Evolutionary conservation across 2,113 vertebrate genomes (phyloP).

Genomic region (Isichthys henryi): DNA sequence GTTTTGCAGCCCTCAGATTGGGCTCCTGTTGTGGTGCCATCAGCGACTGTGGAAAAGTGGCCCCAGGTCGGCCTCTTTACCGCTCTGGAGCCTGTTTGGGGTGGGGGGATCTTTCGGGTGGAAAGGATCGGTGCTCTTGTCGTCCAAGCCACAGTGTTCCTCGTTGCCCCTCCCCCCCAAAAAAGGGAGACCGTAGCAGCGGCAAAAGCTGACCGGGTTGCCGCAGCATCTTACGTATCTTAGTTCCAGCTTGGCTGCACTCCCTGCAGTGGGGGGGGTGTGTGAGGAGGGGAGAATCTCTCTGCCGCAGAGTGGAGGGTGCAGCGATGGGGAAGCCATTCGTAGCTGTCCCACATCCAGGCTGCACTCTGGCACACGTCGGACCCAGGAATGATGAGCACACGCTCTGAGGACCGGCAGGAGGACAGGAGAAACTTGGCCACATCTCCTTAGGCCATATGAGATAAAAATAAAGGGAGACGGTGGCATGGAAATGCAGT

Average conservation of each 20-base stretch:
- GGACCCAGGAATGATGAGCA: slow-evolving; percentile 31
- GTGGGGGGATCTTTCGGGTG: not conserved
- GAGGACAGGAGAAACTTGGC: slow-evolving; percentile 26
- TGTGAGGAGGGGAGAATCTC: slow-evolving; percentile 37
- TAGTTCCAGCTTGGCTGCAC: slow-evolving; percentile 51
- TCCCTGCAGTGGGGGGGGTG: slow-evolving; percentile 31
- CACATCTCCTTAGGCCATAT: not conserved
- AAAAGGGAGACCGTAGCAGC: slow-evolving; percentile 14
- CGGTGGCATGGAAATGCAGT: slow-evolving; percentile 39
- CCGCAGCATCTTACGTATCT: not conserved
- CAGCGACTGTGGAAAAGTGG: not conserved
- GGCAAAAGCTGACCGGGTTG: slow-evolving; percentile 16
- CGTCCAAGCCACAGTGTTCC: not conserved
- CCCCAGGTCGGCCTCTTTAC: not conserved
- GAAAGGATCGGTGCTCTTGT: not conserved
- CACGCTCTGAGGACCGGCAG: slow-evolving; percentile 29
- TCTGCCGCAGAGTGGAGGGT: slow-evolving; percentile 57
- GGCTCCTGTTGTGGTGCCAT: not conserved
- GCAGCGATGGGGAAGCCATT: slow-evolving; percentile 60
- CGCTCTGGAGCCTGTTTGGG: not conserved
- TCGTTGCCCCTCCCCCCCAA: not conserved
- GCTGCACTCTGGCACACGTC: slow-evolving; percentile 26
- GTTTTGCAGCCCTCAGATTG: not conserved
- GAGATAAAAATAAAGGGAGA: slow-evolving; percentile 19
- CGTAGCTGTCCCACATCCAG: slow-evolving; percentile 53